phyloP scores from a whole-genome alignment of 2,888 invertebrate genomes.

The Cosmia trapezina region DNA sequence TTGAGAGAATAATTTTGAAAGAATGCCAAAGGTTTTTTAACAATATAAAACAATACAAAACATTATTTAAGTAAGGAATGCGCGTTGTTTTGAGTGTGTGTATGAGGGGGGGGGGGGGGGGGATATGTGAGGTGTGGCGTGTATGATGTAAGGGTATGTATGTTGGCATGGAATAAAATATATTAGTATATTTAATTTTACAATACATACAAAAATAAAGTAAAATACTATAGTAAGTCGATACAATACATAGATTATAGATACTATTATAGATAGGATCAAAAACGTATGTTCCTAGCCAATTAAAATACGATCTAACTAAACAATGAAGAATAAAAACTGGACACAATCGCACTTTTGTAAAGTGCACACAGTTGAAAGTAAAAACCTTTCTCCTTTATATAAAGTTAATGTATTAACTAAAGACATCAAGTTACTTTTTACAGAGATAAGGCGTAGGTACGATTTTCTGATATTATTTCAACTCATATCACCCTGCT shows the following conservation, averaged over 20 bases:
- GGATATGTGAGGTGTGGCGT: too few relatives aligned
- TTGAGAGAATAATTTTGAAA: too few relatives aligned
- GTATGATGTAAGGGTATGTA: too few relatives aligned
- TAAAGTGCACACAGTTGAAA: conserved; percentile 4
- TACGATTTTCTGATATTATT: conserved; percentile 45
- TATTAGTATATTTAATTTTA: neutral
- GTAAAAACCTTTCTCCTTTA: conserved; percentile 5
- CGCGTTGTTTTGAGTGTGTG: too few relatives aligned
- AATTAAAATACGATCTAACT: neutral
- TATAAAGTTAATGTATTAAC: conserved; percentile 24
- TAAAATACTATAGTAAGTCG: neutral
- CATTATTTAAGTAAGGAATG: too few relatives aligned
- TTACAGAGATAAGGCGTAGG: conserved; percentile 35
- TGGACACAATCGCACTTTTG: neutral
- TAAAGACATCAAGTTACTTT: conserved; percentile 32
- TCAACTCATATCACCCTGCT: conserved; percentile 38
- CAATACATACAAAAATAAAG: neutral
- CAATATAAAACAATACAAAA: too few relatives aligned
- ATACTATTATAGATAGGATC: neutral
- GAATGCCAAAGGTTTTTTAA: too few relatives aligned
- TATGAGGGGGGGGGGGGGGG: too few relatives aligned
- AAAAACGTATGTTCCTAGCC: neutral
- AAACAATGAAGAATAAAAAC: neutral
- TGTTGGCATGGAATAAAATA: too few relatives aligned
- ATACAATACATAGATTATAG: neutral